phyloP scores from a whole-genome alignment of 2,888 invertebrate species.

The Trissonchulus latispiculum region DNA sequence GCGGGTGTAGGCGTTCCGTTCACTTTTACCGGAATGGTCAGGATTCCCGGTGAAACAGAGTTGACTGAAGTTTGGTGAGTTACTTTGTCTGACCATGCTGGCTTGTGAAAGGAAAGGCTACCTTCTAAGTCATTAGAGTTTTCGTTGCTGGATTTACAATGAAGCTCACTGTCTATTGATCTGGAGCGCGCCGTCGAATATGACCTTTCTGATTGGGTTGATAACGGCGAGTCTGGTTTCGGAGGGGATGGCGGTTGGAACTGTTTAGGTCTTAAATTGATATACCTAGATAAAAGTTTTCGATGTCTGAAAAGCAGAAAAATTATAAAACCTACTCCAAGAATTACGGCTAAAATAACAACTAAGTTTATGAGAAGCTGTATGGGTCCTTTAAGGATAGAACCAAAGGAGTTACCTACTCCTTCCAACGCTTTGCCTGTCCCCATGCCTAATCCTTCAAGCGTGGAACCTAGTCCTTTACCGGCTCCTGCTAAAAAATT shows the following conservation, averaged over 20 bases:
- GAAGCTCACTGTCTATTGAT: background rate
- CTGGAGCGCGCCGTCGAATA: too few species aligned
- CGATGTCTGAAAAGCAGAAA: background rate
- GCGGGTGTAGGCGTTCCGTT: background rate
- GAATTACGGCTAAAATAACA: background rate
- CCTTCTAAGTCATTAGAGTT: background rate
- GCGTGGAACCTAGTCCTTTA: background rate
- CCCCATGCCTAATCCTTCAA: background rate
- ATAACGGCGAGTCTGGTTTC: too few species aligned
- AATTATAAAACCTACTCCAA: background rate
- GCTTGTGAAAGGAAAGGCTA: background rate
- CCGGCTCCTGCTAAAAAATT: background rate
- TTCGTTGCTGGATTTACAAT: background rate
- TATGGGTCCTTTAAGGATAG: background rate
- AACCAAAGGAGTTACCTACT: background rate
- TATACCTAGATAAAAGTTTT: too few species aligned
- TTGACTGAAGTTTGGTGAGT: background rate
- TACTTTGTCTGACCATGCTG: background rate
- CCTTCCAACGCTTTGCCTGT: background rate
- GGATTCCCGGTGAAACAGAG: background rate
- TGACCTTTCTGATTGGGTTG: too few species aligned
- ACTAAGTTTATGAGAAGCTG: background rate
- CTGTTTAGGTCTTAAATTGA: background rate
- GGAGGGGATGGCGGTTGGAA: background rate
- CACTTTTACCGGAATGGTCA: background rate